Evolutionary conservation across 2,797 vertebrate species (phyloP).

Genomic region (Sebastes dallii): DNA sequence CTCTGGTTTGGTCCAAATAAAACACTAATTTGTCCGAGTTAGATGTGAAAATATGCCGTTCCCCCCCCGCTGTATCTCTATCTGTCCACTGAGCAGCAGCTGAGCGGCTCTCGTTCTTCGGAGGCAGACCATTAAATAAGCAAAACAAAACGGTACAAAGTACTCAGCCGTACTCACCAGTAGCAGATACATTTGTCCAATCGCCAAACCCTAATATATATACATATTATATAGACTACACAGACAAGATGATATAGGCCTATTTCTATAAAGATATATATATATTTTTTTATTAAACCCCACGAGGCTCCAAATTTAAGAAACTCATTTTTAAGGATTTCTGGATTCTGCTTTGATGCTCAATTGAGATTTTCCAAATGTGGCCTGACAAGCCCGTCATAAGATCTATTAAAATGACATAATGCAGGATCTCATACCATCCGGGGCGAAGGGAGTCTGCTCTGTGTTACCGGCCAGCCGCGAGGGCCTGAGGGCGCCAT

Average conservation of each 20-base stretch:
- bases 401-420: conserved; percentile 10
- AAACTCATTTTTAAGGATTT: not conserved
- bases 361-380: conserved; percentile 2
- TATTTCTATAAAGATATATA: not conserved
- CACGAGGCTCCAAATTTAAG: not conserved
- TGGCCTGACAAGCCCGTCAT: not conserved
- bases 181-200: fast-evolving
- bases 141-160: too few relatives aligned
- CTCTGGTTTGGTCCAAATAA: too few relatives aligned
- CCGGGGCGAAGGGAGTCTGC: conserved; percentile 79
- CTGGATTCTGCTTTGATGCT: not conserved
- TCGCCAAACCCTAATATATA: too few relatives aligned
- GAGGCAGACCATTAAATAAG: too few relatives aligned
- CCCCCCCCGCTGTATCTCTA: too few relatives aligned
- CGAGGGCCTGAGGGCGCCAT: conserved; percentile 85
- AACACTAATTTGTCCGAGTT: too few relatives aligned
- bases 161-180: too few relatives aligned
- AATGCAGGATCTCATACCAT: conserved; percentile 82
- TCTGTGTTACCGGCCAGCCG: conserved; percentile 79
- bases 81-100: too few relatives aligned
- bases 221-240: too few relatives aligned
- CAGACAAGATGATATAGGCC: not conserved
- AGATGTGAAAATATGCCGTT: too few relatives aligned
- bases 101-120: too few relatives aligned
- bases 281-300: not conserved